Evolutionary conservation across 2,888 invertebrate species (phyloP).

Genomic region (Bombylius major): DNA sequence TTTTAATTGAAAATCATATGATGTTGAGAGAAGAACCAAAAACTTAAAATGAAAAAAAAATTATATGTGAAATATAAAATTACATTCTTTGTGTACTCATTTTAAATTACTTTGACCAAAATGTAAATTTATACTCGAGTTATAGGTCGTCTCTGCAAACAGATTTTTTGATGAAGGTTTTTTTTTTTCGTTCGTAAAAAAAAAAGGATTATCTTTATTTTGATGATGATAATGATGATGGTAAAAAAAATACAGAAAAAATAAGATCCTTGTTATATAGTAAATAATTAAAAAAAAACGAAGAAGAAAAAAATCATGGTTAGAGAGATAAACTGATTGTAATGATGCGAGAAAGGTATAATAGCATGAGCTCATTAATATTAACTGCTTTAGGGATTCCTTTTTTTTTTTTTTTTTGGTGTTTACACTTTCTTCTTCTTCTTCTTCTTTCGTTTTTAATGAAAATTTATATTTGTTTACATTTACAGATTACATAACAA

Average conservation of each 20-base stretch:
- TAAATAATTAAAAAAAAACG: not conserved
- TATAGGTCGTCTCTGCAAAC: constrained; percentile 5
- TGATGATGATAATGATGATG: too few relatives aligned
- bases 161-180: constrained; percentile 6
- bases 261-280: not conserved
- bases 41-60: too few relatives aligned
- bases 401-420: not conserved
- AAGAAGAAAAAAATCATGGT: not conserved
- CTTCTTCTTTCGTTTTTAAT: too few relatives aligned
- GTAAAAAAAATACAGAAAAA: not conserved
- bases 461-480: too few relatives aligned
- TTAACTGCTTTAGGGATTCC: not conserved
- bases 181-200: not conserved
- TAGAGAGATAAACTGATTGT: not conserved
- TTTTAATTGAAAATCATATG: too few relatives aligned
- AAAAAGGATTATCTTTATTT: not conserved
- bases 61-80: too few relatives aligned
- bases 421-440: not conserved
- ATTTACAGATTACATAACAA: too few relatives aligned
- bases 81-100: too few relatives aligned
- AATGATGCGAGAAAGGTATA: not conserved
- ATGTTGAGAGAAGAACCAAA: too few relatives aligned
- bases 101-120: constrained; percentile 2
- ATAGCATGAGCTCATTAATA: not conserved
- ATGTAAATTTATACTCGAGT: constrained; percentile 6